Conservation (phyloP, 1,140 invertebrate genomes). For the Drosophila eugracilis region DNA sequence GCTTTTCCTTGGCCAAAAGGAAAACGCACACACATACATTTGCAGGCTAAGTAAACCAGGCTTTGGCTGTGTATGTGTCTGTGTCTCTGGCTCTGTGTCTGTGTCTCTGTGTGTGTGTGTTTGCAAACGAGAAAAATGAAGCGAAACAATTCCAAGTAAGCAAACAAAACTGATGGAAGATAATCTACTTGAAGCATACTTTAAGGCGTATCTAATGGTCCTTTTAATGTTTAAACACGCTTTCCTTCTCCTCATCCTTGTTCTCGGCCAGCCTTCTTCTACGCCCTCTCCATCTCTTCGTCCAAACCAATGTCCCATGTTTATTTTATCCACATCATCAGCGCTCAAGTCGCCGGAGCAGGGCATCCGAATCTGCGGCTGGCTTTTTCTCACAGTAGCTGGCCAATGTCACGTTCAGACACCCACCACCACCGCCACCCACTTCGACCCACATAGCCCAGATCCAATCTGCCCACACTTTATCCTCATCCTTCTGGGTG, state of each 20-base stretch:
- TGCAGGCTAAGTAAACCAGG: conserved; percentile 47
- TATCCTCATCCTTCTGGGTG: background rate
- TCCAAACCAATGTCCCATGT: conserved; percentile 76
- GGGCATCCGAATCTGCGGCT: conserved; percentile 31
- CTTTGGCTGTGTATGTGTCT: conserved; percentile 26
- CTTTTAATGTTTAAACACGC: conserved; percentile 84
- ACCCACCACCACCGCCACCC: conserved; percentile 5
- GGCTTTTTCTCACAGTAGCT: conserved; percentile 48
- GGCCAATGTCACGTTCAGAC: conserved; percentile 44
- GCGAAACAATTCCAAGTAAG: conserved; percentile 82
- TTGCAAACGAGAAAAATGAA: conserved; percentile 80
- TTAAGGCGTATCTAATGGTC: conserved; percentile 84
- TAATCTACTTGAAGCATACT: conserved; percentile 84
- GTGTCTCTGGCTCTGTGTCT: conserved; percentile 29
- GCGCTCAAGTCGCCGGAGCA: conserved; percentile 51
- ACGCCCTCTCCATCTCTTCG: background rate
- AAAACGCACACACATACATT: conserved; percentile 34
- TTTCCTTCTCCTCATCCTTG: no score
- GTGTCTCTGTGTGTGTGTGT: conserved; percentile 57
- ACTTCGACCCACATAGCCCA: conserved; percentile 3
- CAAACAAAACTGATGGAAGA: conserved; percentile 84
- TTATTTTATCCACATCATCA: conserved; percentile 84
- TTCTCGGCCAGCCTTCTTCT: background rate
- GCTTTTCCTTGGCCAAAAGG: conserved; percentile 40
- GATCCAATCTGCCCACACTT: no score